Conservation (phyloP, 2,888 invertebrate species). For the Agrypnus murinus region DNA sequence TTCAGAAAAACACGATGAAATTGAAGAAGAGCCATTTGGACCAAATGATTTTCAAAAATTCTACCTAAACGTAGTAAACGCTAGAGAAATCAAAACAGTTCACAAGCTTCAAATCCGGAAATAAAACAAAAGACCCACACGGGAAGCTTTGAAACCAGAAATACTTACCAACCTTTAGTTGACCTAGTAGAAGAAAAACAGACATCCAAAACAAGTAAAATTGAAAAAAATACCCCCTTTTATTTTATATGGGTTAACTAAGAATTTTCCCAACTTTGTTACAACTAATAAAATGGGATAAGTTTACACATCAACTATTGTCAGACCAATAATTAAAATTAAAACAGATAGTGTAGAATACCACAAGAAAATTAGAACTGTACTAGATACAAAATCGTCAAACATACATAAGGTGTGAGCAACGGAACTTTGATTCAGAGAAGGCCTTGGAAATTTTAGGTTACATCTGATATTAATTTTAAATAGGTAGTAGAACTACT, state of each 20-base stretch:
- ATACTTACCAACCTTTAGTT: neutral
- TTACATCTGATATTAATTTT: no score
- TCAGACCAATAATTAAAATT: neutral
- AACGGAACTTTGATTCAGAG: no score
- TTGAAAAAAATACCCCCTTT: neutral
- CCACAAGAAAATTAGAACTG: neutral
- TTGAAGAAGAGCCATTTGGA: constrained; percentile 20
- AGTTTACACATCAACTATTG: constrained; percentile 7
- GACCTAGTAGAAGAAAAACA: constrained; percentile 2
- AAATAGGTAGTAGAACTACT: no score
- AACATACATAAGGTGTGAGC: no score
- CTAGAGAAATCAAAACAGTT: constrained; percentile 2
- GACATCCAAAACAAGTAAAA: constrained; percentile 1
- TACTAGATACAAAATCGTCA: no score
- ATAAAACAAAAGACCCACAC: constrained; percentile 2
- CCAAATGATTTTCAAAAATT: constrained; percentile 21
- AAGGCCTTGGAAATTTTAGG: no score
- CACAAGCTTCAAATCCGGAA: neutral
- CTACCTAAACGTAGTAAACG: neutral
- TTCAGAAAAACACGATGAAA: constrained; percentile 5
- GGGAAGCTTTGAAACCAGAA: constrained; percentile 21
- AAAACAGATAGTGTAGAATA: constrained; percentile 1
- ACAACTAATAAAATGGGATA: constrained; percentile 1
- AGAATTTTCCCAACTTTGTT: neutral
- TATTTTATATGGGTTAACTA: neutral